phyloP scores from a whole-genome alignment of 2,797 vertebrate genomes.

The Mionectes olivaceus region DNA sequence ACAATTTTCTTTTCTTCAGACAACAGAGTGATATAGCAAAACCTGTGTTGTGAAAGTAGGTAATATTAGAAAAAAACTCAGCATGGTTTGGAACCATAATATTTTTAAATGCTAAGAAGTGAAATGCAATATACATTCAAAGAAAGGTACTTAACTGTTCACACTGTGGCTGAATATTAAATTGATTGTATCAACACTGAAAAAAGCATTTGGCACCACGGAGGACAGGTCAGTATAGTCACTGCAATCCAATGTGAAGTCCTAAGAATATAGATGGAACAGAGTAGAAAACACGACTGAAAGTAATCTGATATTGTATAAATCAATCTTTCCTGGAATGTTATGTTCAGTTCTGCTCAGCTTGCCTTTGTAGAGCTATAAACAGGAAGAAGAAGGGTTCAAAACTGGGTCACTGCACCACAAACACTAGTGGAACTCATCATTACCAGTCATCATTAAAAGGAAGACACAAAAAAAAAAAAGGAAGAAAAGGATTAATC shows the following conservation, averaged over 20 bases:
- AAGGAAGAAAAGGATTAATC: background rate
- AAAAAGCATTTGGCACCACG: background rate
- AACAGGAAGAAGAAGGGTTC: slow-evolving; percentile 47
- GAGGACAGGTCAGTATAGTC: background rate
- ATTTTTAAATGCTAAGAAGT: background rate
- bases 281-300: background rate
- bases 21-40: background rate
- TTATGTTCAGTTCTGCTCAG: background rate
- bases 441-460: background rate
- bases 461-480: background rate
- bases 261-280: background rate
- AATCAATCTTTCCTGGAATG: slow-evolving; percentile 21
- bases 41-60: background rate
- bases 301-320: slow-evolving; percentile 22
- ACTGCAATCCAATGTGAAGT: background rate
- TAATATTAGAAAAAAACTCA: background rate
- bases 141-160: background rate
- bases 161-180: background rate
- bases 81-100: background rate
- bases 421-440: background rate
- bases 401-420: slow-evolving; percentile 13
- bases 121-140: background rate
- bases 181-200: background rate
- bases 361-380: slow-evolving; percentile 1
- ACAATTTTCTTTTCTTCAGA: background rate